These are phyloP conservation scores for Fragum whitleyi DNA, from an alignment of 2,888 invertebrate species.

Conservation along the genomic window DNA sequence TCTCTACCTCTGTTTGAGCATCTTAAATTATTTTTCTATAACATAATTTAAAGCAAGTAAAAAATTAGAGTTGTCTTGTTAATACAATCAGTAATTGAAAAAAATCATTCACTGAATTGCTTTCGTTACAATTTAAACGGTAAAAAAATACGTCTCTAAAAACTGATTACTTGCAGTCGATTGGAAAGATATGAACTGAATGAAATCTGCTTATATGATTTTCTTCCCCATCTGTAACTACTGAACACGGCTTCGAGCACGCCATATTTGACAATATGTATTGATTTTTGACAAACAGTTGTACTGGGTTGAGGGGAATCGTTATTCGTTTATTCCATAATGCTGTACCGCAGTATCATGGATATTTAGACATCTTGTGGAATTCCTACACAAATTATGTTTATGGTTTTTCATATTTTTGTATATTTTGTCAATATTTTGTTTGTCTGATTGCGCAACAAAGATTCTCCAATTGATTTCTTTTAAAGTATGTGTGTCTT, in stretches of 20 bases:
- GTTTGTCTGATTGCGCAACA: not conserved
- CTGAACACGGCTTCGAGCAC: slow-evolving; percentile 11
- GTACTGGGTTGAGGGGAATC: slow-evolving; percentile 18
- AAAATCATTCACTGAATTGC: too few species aligned
- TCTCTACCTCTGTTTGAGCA: too few species aligned
- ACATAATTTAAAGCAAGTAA: too few species aligned
- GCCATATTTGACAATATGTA: slow-evolving; percentile 51
- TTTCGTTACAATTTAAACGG: too few species aligned
- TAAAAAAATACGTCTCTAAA: not conserved
- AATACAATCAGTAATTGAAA: too few species aligned
- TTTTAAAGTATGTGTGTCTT: not conserved
- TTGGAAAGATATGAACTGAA: slow-evolving; percentile 17
- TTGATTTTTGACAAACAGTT: slow-evolving; percentile 54
- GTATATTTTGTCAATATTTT: slow-evolving; percentile 9
- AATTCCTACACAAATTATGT: slow-evolving; percentile 10
- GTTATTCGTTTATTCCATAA: slow-evolving; percentile 27
- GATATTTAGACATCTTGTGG: not conserved
- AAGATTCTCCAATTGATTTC: not conserved
- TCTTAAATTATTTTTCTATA: too few species aligned
- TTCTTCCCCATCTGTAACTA: slow-evolving; percentile 17
- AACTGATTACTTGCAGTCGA: slow-evolving; percentile 15
- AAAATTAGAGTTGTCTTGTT: too few species aligned
- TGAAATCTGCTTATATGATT: slow-evolving; percentile 27
- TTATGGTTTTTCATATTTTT: slow-evolving; percentile 15
- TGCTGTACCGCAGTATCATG: not conserved